Conservation (phyloP, 1,140 invertebrate species). For the Pogonognathellus flavescens region DNA sequence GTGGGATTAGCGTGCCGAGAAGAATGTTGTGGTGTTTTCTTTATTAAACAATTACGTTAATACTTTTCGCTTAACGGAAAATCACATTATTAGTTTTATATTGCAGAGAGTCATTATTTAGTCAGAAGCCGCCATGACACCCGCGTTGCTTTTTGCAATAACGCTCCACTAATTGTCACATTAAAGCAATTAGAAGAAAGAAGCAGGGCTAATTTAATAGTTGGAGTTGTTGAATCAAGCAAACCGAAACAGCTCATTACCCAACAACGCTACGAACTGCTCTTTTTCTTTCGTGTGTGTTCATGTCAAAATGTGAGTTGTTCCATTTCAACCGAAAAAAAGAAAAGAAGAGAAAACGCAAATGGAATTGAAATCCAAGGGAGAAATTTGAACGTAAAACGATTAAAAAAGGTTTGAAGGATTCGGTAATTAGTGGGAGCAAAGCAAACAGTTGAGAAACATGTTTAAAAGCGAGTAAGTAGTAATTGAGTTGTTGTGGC, state of each 20-base stretch:
- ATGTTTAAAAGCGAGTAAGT: neutral
- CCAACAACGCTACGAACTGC: neutral
- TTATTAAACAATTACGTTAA: too few species aligned
- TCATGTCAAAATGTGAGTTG: neutral
- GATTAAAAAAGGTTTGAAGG: neutral
- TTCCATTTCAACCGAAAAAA: neutral
- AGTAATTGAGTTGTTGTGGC: neutral
- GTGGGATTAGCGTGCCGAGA: too few species aligned
- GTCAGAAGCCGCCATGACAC: too few species aligned
- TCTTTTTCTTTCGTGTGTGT: neutral
- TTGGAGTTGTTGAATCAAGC: neutral
- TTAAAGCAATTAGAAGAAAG: too few species aligned
- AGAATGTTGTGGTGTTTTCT: too few species aligned
- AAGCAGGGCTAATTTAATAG: too few species aligned
- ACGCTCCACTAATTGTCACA: too few species aligned
- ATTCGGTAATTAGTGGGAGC: slow-evolving; percentile 10
- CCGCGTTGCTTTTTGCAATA: too few species aligned
- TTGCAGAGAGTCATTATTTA: too few species aligned
- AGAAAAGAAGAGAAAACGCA: neutral
- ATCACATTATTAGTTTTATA: too few species aligned
- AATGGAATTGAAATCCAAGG: neutral
- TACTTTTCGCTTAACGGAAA: too few species aligned
- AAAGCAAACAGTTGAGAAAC: neutral
- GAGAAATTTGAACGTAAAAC: neutral
- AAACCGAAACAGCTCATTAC: neutral